phyloP scores from a whole-genome alignment of 2,888 invertebrate genomes.

The Mythimna loreyi region DNA sequence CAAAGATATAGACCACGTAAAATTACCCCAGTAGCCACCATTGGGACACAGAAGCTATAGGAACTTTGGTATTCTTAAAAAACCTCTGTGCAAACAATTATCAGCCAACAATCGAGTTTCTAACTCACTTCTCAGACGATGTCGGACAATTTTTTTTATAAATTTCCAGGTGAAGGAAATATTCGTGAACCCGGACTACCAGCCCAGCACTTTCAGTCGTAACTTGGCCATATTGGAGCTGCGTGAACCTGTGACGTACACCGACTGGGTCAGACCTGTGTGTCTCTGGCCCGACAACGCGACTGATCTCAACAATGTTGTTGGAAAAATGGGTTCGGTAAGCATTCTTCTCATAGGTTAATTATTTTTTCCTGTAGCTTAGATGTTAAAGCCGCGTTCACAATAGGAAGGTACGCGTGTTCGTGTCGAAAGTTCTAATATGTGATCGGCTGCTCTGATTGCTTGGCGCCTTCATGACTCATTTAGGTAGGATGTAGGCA shows the following conservation, averaged over 20 bases:
- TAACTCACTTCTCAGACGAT: neutral
- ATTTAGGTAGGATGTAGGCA: no score
- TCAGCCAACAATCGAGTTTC: neutral
- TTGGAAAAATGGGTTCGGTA: conserved; percentile 88
- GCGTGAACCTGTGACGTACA: conserved; percentile 85
- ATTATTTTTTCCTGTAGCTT: no score
- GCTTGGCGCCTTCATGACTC: no score
- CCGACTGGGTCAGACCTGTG: conserved; percentile 90
- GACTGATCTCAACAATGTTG: conserved; percentile 80
- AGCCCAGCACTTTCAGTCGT: conserved; percentile 87
- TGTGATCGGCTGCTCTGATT: no score
- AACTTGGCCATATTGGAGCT: conserved; percentile 91
- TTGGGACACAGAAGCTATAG: no score
- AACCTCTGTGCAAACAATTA: no score
- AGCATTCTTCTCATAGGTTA: conserved; percentile 50
- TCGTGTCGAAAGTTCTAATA: no score
- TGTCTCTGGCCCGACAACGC: conserved; percentile 91
- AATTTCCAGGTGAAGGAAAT: conserved; percentile 83
- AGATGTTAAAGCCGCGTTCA: no score
- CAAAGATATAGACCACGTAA: no score
- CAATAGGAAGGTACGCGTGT: no score
- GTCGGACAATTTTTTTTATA: neutral
- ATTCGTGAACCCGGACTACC: conserved; percentile 90
- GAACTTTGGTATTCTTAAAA: no score
- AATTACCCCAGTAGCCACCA: no score